These are phyloP conservation scores for Aldabrachelys gigantea DNA, from an alignment of 2,113 vertebrate species.

Conservation along the genomic window DNA sequence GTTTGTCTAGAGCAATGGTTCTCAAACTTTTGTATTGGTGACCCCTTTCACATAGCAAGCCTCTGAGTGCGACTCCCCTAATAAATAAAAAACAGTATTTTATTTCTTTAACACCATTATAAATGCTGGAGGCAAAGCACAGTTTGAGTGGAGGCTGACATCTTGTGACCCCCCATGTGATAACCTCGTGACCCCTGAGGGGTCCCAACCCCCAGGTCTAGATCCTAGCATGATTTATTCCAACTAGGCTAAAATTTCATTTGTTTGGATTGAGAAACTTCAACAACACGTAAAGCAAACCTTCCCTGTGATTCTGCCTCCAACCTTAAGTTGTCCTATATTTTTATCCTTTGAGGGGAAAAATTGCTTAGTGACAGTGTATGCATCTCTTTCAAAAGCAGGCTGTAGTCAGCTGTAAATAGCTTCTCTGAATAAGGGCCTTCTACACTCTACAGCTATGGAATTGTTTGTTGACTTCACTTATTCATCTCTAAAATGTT, in stretches of 20 bases:
- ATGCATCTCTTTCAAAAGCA: neutral
- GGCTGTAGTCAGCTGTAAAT: slow-evolving; percentile 48
- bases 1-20: neutral
- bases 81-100: too few relatives aligned
- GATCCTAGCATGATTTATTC: neutral
- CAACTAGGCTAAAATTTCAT: neutral
- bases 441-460: too few relatives aligned
- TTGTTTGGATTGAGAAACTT: slow-evolving; percentile 16
- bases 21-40: too few relatives aligned
- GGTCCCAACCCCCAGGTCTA: too few relatives aligned
- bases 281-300: neutral
- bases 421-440: slow-evolving; percentile 40
- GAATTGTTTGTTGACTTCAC: neutral
- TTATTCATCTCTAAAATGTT: slow-evolving; percentile 55
- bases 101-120: too few relatives aligned
- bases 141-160: too few relatives aligned
- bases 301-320: neutral
- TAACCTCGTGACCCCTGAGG: too few relatives aligned
- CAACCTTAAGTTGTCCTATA: slow-evolving; percentile 9
- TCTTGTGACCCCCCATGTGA: too few relatives aligned
- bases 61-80: too few relatives aligned
- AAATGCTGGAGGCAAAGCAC: too few relatives aligned
- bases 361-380: slow-evolving; percentile 34
- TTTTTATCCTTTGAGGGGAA: slow-evolving; percentile 36
- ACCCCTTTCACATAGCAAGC: too few relatives aligned